Base-by-base conservation (phyloP, 2,888 invertebrate species). In the Anoncus sp. region DNA sequence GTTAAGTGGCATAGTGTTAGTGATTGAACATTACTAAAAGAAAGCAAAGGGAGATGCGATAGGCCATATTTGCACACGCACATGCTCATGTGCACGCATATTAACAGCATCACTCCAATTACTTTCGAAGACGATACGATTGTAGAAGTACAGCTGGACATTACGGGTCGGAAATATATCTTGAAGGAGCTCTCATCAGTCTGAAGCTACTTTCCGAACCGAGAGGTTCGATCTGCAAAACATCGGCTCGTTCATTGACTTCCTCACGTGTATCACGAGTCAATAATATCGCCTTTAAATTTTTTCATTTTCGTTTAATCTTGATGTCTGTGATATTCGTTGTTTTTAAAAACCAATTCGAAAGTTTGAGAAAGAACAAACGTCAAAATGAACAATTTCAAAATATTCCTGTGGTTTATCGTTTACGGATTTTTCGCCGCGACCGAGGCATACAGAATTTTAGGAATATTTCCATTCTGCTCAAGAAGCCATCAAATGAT, bases 401-500 rank as follows among this genome's bases (percentile, higher is more conserved):
- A n/a, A 18, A 3, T 72, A 27, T 31, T 69, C 10, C 3, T 67
- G 31, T 27, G 40, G 16, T 18, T 51, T 10, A 1, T 66, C 3
- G 16, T 57, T 2, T 27, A 27, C n/a, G 62, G 62, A 14, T 49
- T 35, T 22, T 59, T 55, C 16, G 22, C 60, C 2, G 45, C 67
- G 7, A 62, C 38, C 24, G 72, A 78, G 16, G 76, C 72, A 9
- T 80, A 81, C 53, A 62, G 83, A 75, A 81, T 83, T 45, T 84
- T 92, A 31, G 92, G 90, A 0, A 86, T 92, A 0, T 92, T 91
- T 75, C 88, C 90, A 1, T 91, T 92, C 75, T 91, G 92, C 18
- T 91, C 91, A 14, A 91, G 88, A 71, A 92, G 92, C 55, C 93
- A 93, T 75, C 91, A 88, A 22, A 91, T 91, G 86, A 92, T 92